Conservation (phyloP, 1,140 invertebrate genomes). For the Caenorhabditis latens region DNA sequence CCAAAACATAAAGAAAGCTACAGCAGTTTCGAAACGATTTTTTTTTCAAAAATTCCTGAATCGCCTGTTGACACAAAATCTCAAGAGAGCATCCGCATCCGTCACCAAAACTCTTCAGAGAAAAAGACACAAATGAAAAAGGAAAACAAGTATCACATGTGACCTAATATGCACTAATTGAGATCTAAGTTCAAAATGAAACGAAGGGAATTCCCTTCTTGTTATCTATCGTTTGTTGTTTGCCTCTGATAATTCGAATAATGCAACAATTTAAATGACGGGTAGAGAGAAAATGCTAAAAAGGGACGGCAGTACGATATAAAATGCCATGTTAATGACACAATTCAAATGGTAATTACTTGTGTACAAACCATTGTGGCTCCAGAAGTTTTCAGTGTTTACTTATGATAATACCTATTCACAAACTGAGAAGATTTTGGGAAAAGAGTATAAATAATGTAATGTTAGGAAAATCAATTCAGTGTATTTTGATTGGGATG, state of each 20-base stretch:
- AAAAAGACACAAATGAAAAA: background rate
- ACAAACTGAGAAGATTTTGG: background rate
- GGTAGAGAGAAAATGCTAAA: background rate
- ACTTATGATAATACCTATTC: too few species aligned
- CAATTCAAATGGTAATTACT: background rate
- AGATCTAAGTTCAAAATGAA: background rate
- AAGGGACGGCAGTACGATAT: background rate
- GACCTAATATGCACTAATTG: background rate
- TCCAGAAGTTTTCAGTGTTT: background rate
- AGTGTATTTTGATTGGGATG: too few species aligned
- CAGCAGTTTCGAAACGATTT: background rate
- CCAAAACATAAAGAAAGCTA: too few species aligned
- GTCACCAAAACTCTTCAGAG: background rate
- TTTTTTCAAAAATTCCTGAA: constrained; percentile 24
- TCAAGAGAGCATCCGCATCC: constrained; percentile 7
- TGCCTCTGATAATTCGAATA: background rate
- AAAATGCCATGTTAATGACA: background rate
- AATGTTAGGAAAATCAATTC: too few species aligned
- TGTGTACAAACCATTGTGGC: constrained; percentile 12
- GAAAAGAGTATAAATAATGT: too few species aligned
- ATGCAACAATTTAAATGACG: constrained; percentile 6
- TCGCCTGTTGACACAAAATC: background rate
- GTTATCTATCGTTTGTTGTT: background rate
- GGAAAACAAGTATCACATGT: background rate
- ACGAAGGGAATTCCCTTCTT: background rate